phyloP scores from a whole-genome alignment of 64 coral and sea anemone genomes.

The Stylophora pistillata region DNA sequence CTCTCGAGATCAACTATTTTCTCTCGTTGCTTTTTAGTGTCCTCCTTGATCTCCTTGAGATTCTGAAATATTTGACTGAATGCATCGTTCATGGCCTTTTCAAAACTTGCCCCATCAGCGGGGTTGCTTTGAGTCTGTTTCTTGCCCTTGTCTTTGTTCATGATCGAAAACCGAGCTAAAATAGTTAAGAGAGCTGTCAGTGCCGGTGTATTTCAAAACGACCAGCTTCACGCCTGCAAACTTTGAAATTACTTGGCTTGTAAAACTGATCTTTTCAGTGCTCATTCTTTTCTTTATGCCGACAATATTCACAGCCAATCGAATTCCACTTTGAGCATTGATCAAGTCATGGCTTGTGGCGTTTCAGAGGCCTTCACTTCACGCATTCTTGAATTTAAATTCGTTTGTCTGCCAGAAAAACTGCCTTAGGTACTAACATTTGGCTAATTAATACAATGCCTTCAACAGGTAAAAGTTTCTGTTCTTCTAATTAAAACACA shows the following conservation, averaged over 20 bases:
- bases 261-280: not conserved
- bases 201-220: not conserved
- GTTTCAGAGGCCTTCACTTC: too few species aligned
- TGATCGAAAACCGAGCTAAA: not conserved
- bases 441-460: too few species aligned
- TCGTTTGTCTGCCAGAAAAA: too few species aligned
- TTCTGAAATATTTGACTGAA: conserved; percentile 22
- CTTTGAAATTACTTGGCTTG: not conserved
- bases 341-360: not conserved
- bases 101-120: not conserved
- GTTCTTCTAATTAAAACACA: too few species aligned
- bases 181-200: not conserved
- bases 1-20: not conserved
- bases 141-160: not conserved
- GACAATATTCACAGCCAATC: not conserved
- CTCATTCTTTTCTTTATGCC: not conserved
- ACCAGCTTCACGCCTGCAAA: not conserved
- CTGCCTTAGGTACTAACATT: too few species aligned
- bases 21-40: conserved; percentile 4
- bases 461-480: too few species aligned
- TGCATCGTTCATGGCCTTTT: not conserved
- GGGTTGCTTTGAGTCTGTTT: not conserved
- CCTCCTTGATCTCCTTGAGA: conserved; percentile 20
- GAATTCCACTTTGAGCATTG: not conserved
- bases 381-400: too few species aligned